These are phyloP conservation scores for Struthidea cinerea DNA, from an alignment of 2,113 vertebrate species.

Conservation along the genomic window DNA sequence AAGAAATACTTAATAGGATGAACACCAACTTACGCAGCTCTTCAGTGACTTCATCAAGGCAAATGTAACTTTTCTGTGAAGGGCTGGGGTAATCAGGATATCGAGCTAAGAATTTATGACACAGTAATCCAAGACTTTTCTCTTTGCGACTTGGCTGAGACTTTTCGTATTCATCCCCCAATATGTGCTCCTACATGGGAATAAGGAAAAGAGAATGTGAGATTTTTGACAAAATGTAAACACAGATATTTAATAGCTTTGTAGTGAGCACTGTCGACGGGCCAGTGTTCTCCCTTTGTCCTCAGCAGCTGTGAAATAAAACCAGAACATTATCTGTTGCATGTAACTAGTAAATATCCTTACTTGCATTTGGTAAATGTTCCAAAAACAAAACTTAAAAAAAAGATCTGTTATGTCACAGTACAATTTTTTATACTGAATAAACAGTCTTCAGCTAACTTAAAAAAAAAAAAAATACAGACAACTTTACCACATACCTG, in stretches of 20 bases:
- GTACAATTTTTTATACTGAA: neutral
- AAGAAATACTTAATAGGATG: neutral
- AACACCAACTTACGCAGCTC: constrained; percentile 84
- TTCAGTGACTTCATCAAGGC: constrained; percentile 90
- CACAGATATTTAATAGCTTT: neutral
- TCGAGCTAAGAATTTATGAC: constrained; percentile 90
- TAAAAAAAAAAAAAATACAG: neutral
- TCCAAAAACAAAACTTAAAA: neutral
- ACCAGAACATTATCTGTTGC: neutral
- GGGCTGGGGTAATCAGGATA: constrained; percentile 86
- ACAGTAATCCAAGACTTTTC: constrained; percentile 92
- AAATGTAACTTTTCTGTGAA: constrained; percentile 83
- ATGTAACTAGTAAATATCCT: neutral
- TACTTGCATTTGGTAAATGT: neutral
- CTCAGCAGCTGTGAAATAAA: neutral
- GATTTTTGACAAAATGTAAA: neutral
- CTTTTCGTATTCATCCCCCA: constrained; percentile 87
- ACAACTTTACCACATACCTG: constrained; percentile 68
- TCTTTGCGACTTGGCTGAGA: constrained; percentile 90
- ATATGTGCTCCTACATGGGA: constrained; percentile 76
- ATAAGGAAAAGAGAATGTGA: neutral
- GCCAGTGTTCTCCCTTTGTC: neutral
- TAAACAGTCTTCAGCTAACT: neutral
- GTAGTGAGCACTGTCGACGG: neutral
- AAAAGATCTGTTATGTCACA: neutral